Conservation (phyloP, 2,888 invertebrate species). For the Plebejus melissa region DNA sequence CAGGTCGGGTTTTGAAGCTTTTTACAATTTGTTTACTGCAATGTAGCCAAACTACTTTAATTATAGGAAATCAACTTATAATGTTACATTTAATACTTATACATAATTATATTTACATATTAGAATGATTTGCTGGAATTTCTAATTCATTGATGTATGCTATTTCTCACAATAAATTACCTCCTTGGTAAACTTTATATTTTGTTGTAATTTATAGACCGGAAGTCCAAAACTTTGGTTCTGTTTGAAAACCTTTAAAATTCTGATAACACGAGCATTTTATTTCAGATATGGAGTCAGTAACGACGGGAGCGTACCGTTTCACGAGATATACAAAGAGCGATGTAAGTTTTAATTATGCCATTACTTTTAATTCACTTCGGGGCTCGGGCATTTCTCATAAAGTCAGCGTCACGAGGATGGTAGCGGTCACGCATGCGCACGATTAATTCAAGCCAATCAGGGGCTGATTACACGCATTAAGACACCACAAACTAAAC, state of each 20-base stretch:
- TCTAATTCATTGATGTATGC: no score
- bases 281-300: background rate
- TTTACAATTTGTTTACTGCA: slow-evolving; percentile 30
- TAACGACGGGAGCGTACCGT: slow-evolving; percentile 41
- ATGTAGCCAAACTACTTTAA: background rate
- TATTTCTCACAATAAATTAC: no score
- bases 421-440: slow-evolving; percentile 74
- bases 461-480: slow-evolving; percentile 76
- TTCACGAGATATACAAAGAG: slow-evolving; percentile 51
- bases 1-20: background rate
- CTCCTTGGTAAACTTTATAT: no score
- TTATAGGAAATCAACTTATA: no score
- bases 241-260: background rate
- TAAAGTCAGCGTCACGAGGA: slow-evolving; percentile 56
- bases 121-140: no score
- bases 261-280: background rate
- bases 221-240: background rate
- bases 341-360: slow-evolving; percentile 69
- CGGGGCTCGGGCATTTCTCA: slow-evolving; percentile 62
- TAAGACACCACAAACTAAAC: slow-evolving; percentile 57
- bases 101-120: no score
- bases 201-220: background rate
- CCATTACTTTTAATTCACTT: slow-evolving; percentile 72
- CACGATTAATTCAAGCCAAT: slow-evolving; percentile 78
- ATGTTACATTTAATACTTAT: no score